Conservation (phyloP, 2,888 invertebrate genomes). For the Leptinotarsa juncta region DNA sequence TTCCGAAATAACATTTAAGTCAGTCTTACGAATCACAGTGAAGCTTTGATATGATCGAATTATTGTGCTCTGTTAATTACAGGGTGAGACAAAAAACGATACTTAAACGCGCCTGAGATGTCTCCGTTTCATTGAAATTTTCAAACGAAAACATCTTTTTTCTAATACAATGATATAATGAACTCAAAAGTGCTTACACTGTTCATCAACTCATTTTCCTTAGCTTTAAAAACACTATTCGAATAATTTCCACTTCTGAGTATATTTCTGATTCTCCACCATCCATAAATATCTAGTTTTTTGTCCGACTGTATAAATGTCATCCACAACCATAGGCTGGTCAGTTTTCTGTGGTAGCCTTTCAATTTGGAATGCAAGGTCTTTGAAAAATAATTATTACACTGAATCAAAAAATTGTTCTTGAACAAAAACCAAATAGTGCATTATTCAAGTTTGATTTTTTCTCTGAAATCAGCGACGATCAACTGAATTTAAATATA, state of each 20-base stretch:
- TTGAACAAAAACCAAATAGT: constrained; percentile 6
- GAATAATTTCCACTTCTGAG: background rate
- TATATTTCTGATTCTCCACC: background rate
- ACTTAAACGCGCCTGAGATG: constrained; percentile 29
- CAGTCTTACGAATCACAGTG: constrained; percentile 71
- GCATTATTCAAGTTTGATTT: constrained; percentile 44
- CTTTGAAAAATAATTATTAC: background rate
- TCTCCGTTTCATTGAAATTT: background rate
- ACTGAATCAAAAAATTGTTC: background rate
- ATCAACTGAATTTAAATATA: no score
- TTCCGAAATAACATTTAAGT: constrained; percentile 67
- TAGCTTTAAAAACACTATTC: background rate
- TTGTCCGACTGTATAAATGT: constrained; percentile 35
- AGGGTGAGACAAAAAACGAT: constrained; percentile 46
- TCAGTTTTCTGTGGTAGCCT: constrained; percentile 33
- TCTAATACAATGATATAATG: background rate
- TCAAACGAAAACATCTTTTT: background rate
- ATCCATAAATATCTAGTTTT: constrained; percentile 34
- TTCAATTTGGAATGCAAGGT: constrained; percentile 51
- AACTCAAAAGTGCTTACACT: constrained; percentile 14
- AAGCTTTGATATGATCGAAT: constrained; percentile 70
- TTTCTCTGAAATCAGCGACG: no score
- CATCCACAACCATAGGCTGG: constrained; percentile 37
- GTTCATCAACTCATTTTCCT: background rate
- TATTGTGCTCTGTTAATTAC: constrained; percentile 66